phyloP scores from a whole-genome alignment of 2,888 invertebrate species.

The Dasysyrphus albostriatus region DNA sequence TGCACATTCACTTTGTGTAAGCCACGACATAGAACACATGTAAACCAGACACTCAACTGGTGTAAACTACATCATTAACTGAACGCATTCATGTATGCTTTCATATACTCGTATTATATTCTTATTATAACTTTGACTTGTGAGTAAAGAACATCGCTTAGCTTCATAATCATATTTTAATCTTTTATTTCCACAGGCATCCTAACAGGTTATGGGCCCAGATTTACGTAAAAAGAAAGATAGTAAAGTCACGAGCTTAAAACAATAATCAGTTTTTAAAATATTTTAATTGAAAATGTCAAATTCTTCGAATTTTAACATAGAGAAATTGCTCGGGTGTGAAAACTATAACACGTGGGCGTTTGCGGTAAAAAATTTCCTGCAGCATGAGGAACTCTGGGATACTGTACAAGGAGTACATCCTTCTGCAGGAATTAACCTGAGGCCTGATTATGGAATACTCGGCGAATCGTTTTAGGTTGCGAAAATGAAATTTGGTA shows the following conservation, averaged over 20 bases:
- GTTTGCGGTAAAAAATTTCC: conserved; percentile 50
- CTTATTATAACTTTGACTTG: too few relatives aligned
- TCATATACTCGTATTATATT: too few relatives aligned
- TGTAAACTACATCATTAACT: too few relatives aligned
- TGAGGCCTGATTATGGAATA: too few relatives aligned
- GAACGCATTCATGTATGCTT: too few relatives aligned
- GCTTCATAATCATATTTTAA: too few relatives aligned
- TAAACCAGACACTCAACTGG: too few relatives aligned
- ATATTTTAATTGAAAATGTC: not conserved
- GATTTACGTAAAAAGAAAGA: not conserved
- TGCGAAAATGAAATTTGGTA: too few relatives aligned
- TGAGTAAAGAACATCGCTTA: too few relatives aligned
- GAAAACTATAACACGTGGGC: conserved; percentile 18
- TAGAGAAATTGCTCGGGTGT: conserved; percentile 1
- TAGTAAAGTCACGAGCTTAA: not conserved
- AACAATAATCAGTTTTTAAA: not conserved
- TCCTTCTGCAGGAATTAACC: conserved; percentile 19
- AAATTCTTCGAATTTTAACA: not conserved
- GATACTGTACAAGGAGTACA: conserved; percentile 52
- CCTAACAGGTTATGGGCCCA: conserved; percentile 14
- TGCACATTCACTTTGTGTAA: too few relatives aligned
- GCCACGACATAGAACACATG: too few relatives aligned
- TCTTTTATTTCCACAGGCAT: not conserved
- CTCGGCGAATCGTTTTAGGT: too few relatives aligned
- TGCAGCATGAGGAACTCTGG: conserved; percentile 65